A percentile compares a stretch with the other conserved stretches of the same genome.
Conservation (phyloP, 2,797 vertebrate species). For the Botia kubotai region DNA sequence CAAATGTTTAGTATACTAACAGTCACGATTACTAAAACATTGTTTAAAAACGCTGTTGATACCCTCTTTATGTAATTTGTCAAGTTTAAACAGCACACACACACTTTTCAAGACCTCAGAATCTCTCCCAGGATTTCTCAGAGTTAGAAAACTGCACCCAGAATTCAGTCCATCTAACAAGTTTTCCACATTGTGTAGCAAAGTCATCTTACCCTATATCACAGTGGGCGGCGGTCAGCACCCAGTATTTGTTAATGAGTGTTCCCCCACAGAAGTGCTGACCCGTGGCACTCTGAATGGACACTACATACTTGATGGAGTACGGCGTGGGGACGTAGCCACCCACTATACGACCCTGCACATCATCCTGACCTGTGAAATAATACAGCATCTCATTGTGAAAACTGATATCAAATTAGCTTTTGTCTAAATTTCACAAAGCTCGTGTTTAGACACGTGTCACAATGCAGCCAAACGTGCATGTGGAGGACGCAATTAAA, state of each 20-base stretch:
- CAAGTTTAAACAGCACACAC: too few relatives aligned
- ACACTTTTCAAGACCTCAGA: too few relatives aligned
- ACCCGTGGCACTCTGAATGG: slow-evolving; percentile 75
- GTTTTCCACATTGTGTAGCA: background rate
- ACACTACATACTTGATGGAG: slow-evolving; percentile 83
- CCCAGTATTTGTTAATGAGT: slow-evolving; percentile 79
- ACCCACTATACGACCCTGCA: slow-evolving; percentile 77
- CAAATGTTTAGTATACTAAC: too few relatives aligned
- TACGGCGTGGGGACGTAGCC: slow-evolving; percentile 78
- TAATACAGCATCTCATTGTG: background rate
- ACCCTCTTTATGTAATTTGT: too few relatives aligned
- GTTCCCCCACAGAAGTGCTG: slow-evolving; percentile 78
- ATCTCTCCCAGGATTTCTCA: too few relatives aligned
- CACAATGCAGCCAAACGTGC: background rate
- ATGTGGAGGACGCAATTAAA: background rate
- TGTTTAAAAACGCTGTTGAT: too few relatives aligned
- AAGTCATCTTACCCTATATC: slow-evolving; percentile 73
- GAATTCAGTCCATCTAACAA: background rate
- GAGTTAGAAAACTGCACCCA: background rate
- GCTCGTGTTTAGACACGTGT: background rate
- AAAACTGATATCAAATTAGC: background rate
- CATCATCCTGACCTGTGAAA: slow-evolving; percentile 65
- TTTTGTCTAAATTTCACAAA: background rate
- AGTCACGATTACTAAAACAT: too few relatives aligned
- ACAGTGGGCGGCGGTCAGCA: slow-evolving; percentile 82